phyloP scores from a whole-genome alignment of 2,888 invertebrate species.

The Leucophenga maculata region DNA sequence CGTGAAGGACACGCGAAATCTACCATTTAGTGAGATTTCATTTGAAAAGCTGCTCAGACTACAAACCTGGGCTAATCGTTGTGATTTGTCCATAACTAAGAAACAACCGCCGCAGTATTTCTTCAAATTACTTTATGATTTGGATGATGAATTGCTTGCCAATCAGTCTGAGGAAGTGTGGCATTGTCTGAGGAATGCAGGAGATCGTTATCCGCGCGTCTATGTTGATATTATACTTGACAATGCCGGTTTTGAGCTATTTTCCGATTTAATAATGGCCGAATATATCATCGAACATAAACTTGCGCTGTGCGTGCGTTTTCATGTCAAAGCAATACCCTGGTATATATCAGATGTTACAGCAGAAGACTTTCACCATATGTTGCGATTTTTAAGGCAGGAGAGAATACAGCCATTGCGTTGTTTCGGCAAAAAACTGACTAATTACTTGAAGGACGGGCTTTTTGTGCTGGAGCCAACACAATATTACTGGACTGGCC shows the following conservation, averaged over 20 bases:
- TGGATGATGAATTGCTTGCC: conserved; percentile 76
- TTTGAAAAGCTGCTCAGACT: conserved; percentile 69
- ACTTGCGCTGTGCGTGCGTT: conserved; percentile 78
- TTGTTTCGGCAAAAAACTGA: conserved; percentile 76
- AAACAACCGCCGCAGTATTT: conserved; percentile 74
- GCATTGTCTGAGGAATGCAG: conserved; percentile 65
- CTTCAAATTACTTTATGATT: conserved; percentile 73
- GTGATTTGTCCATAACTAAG: conserved; percentile 88
- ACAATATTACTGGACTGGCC: conserved; percentile 89
- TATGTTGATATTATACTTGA: conserved; percentile 88
- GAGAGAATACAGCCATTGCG: conserved; percentile 55
- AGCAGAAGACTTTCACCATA: conserved; percentile 81
- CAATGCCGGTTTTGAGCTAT: conserved; percentile 94
- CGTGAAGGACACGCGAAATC: conserved; percentile 23
- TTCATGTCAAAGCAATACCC: conserved; percentile 90
- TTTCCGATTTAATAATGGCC: conserved; percentile 89
- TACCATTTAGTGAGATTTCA: conserved; percentile 29
- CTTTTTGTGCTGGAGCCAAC: conserved; percentile 71
- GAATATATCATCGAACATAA: conserved; percentile 80
- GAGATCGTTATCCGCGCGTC: conserved; percentile 59
- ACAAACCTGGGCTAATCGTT: conserved; percentile 94
- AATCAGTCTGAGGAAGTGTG: conserved; percentile 77
- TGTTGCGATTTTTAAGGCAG: conserved; percentile 73
- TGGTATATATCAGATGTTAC: conserved; percentile 97
- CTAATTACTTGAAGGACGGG: conserved; percentile 73